phyloP scores from a whole-genome alignment of 2,113 vertebrate genomes.

The Eonycteris spelaea region DNA sequence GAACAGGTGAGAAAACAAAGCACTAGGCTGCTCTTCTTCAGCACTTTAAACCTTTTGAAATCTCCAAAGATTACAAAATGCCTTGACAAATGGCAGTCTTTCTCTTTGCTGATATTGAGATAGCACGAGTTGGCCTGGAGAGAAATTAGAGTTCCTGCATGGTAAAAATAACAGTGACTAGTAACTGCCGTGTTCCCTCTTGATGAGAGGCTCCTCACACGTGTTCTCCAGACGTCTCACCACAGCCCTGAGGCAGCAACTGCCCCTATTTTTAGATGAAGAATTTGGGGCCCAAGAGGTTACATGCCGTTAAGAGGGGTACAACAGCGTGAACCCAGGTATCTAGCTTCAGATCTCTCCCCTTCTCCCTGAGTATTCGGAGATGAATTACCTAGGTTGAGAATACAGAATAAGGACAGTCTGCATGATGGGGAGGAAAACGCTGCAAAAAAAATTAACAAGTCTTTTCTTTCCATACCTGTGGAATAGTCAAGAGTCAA shows the following conservation, averaged over 20 bases:
- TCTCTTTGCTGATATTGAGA: not conserved
- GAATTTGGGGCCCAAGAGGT: not conserved
- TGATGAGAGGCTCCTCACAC: not conserved
- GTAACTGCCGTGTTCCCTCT: not conserved
- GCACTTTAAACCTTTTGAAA: not conserved
- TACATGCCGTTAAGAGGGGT: not conserved
- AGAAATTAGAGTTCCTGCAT: not conserved
- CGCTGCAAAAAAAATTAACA: fast-evolving
- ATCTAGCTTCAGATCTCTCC: not conserved
- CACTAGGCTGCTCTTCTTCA: not conserved
- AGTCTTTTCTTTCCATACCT: not conserved
- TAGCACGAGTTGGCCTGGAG: not conserved
- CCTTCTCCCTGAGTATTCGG: not conserved
- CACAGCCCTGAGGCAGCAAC: not conserved
- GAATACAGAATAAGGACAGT: not conserved
- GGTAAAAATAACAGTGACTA: not conserved
- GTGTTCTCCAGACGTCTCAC: not conserved
- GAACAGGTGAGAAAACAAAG: not conserved
- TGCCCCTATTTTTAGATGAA: not conserved
- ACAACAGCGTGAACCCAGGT: not conserved
- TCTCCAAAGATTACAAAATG: not conserved
- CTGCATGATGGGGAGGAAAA: not conserved
- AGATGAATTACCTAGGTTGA: not conserved
- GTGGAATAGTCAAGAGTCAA: not conserved
- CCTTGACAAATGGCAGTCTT: not conserved